These are phyloP conservation scores for Halcyon chelicuti DNA, from an alignment of 2,797 vertebrate genomes.

Conservation along the genomic window DNA sequence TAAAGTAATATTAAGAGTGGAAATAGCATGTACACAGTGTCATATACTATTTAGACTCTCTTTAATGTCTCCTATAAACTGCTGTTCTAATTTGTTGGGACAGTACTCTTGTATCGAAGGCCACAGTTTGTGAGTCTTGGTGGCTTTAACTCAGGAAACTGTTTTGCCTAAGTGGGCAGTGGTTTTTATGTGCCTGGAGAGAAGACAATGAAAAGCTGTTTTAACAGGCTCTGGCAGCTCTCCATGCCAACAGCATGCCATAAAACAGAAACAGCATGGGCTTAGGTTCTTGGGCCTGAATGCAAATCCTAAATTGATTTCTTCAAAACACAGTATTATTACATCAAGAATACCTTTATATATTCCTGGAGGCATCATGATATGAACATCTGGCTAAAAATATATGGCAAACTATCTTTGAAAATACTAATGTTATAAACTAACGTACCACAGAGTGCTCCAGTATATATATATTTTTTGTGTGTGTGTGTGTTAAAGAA, in stretches of 20 bases:
- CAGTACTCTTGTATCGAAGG: background rate
- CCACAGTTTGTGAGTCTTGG: background rate
- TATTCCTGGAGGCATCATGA: background rate
- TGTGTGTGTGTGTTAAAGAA: background rate
- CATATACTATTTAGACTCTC: background rate
- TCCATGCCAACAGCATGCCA: background rate
- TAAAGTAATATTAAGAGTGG: background rate
- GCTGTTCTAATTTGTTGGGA: background rate
- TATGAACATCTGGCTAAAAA: background rate
- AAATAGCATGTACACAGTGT: background rate
- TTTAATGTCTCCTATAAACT: background rate
- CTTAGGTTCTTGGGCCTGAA: background rate
- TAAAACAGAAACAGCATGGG: constrained; percentile 12
- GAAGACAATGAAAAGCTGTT: constrained; percentile 3
- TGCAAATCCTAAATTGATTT: background rate
- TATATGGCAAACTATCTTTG: background rate
- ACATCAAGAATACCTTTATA: background rate
- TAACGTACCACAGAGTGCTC: background rate
- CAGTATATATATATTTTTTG: background rate
- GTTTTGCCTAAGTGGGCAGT: background rate
- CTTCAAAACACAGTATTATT: background rate
- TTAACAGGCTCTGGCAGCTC: background rate
- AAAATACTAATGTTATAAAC: constrained; percentile 35
- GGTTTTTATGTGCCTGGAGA: background rate
- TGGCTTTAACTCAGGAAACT: background rate